Conservation (phyloP, 2,113 vertebrate species). For the Tupaia chinensis region DNA sequence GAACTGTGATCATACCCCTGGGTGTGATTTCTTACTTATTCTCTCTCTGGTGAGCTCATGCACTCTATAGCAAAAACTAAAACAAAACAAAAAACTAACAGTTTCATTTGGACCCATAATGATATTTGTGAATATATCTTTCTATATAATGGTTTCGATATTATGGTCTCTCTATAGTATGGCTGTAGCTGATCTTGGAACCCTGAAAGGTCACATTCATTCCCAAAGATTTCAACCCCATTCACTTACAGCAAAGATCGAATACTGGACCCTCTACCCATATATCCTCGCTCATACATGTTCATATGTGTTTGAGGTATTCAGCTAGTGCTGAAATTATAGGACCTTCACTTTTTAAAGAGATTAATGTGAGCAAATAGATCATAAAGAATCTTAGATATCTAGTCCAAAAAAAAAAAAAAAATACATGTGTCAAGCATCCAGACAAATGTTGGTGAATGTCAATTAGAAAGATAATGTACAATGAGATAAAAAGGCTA, state of each 20-base stretch:
- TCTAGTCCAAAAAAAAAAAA: constrained; percentile 7
- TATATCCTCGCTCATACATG: neutral
- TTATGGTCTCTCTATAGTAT: no score
- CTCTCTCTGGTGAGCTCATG: no score
- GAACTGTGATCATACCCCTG: no score
- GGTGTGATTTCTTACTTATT: no score
- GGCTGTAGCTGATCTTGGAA: neutral
- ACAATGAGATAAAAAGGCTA: constrained; percentile 74
- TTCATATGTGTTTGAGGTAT: neutral
- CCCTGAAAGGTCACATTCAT: neutral
- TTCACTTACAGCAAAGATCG: neutral
- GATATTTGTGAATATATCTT: neutral
- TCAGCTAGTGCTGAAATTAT: neutral
- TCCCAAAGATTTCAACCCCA: neutral
- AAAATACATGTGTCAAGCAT: neutral
- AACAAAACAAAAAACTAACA: neutral
- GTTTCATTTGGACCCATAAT: neutral
- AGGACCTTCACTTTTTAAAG: constrained; percentile 28
- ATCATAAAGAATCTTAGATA: constrained; percentile 25
- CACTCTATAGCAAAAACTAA: no score
- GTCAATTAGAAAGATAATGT: constrained; percentile 76
- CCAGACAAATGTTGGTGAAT: constrained; percentile 28
- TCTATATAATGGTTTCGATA: neutral
- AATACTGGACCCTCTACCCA: neutral
- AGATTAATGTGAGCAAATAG: neutral